Conservation (phyloP, 2,888 invertebrate genomes). For the Encarsia formosa region DNA sequence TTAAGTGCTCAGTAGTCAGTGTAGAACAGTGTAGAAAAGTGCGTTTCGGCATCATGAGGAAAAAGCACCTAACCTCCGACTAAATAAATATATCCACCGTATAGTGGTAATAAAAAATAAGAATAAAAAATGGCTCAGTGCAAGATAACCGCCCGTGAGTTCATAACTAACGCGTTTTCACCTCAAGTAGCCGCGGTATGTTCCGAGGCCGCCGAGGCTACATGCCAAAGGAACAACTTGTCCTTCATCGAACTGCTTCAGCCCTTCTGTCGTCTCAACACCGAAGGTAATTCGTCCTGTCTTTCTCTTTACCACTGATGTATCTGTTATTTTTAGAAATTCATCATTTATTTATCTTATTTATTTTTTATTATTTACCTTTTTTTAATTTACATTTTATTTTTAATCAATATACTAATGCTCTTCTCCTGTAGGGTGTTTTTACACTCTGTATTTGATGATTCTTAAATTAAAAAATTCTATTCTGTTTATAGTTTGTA, state of each 20-base stretch:
- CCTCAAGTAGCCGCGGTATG: slow-evolving; percentile 84
- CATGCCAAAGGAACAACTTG: slow-evolving; percentile 86
- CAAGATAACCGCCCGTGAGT: slow-evolving; percentile 73
- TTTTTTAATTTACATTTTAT: neutral
- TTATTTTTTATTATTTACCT: neutral
- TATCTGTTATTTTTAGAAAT: neutral
- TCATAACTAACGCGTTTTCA: slow-evolving; percentile 85
- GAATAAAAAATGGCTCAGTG: slow-evolving; percentile 57
- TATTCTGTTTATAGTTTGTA: too few relatives aligned
- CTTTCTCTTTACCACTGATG: neutral
- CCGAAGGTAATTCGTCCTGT: slow-evolving; percentile 59
- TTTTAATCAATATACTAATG: neutral
- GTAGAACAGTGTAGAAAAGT: too few relatives aligned
- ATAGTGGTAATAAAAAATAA: neutral
- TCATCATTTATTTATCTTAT: neutral
- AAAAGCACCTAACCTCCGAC: too few relatives aligned
- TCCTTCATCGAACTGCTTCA: slow-evolving; percentile 85
- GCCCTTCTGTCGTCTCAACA: slow-evolving; percentile 76
- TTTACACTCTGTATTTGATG: too few relatives aligned
- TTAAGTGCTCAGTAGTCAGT: too few relatives aligned
- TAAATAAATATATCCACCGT: neutral
- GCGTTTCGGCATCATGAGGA: too few relatives aligned
- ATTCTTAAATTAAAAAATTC: too few relatives aligned
- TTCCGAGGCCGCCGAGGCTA: slow-evolving; percentile 75
- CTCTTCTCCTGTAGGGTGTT: too few relatives aligned